These are phyloP conservation scores for Alouatta palliata DNA, from an alignment of 2,113 vertebrate genomes.

Conservation along the genomic window DNA sequence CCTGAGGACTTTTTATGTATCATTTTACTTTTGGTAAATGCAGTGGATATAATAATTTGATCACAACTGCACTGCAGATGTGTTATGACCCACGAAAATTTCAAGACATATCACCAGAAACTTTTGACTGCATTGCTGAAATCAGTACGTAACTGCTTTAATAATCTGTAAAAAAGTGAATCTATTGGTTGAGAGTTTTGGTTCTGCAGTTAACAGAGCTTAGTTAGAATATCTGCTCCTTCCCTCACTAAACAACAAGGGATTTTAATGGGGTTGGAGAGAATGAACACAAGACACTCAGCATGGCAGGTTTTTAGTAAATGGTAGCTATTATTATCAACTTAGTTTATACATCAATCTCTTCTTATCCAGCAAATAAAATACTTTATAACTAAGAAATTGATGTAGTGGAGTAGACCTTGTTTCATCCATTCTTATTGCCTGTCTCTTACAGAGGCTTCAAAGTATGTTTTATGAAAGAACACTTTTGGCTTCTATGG, in stretches of 20 bases:
- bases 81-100: conserved; percentile 69
- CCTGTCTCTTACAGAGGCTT: background rate
- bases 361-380: background rate
- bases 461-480: background rate
- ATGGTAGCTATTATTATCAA: background rate
- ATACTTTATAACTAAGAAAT: background rate
- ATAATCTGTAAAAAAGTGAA: background rate
- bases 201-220: background rate
- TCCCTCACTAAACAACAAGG: background rate
- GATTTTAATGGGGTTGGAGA: background rate
- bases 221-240: background rate
- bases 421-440: background rate
- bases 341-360: background rate
- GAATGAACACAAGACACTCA: background rate
- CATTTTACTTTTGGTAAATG: conserved; percentile 45
- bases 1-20: conserved; percentile 22
- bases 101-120: background rate
- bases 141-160: background rate
- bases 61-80: conserved; percentile 39
- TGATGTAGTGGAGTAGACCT: background rate
- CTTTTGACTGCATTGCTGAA: background rate
- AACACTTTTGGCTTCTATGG: background rate
- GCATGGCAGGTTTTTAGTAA: background rate
- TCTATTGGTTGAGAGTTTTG: background rate
- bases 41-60: background rate